phyloP scores from a whole-genome alignment of 1,140 invertebrate genomes.

The Eriosoma lanigerum region DNA sequence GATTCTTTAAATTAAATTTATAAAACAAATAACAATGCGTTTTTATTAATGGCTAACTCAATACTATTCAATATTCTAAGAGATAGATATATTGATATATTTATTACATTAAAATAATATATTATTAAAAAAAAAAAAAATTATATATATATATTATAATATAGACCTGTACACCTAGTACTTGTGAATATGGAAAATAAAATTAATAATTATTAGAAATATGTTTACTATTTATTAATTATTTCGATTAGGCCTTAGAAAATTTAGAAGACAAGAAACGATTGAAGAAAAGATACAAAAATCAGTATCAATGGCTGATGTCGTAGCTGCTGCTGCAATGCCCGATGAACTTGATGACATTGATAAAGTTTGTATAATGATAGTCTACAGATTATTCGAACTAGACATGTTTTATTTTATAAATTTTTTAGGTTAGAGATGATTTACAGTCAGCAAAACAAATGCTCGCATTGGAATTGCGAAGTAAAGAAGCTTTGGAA shows the following conservation, averaged over 20 bases:
- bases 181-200: too few relatives aligned
- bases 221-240: not conserved
- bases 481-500: constrained; percentile 81
- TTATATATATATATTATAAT: too few relatives aligned
- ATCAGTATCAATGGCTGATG: constrained; percentile 69
- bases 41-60: too few relatives aligned
- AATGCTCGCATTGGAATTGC: constrained; percentile 80
- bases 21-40: too few relatives aligned
- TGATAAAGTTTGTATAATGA: constrained; percentile 64
- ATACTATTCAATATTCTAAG: too few relatives aligned
- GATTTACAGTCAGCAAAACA: constrained; percentile 89
- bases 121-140: too few relatives aligned
- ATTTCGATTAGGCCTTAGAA: constrained; percentile 68
- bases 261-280: constrained; percentile 83
- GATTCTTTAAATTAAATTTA: too few relatives aligned
- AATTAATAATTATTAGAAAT: too few relatives aligned
- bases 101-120: too few relatives aligned
- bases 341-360: constrained; percentile 78
- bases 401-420: not conserved
- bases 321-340: constrained; percentile 62
- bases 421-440: constrained; percentile 65
- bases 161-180: too few relatives aligned
- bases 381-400: not conserved
- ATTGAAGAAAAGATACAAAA: constrained; percentile 85
- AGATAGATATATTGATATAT: too few relatives aligned